phyloP scores from a whole-genome alignment of 2,888 invertebrate genomes.

The Drosophila pegasa region DNA sequence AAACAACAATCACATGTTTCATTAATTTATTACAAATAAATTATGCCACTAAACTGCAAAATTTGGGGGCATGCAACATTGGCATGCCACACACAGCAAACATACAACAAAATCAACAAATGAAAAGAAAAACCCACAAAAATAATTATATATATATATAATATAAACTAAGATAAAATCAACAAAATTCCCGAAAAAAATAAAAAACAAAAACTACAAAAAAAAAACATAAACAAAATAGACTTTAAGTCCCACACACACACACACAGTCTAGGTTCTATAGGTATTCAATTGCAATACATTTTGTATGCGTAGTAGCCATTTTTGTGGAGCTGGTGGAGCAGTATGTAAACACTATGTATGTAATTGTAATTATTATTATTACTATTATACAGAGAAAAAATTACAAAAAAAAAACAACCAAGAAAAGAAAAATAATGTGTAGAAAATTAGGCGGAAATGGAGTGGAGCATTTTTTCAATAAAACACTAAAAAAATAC shows the following conservation, averaged over 20 bases:
- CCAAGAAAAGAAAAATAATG: constrained; percentile 44
- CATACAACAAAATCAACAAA: constrained; percentile 9
- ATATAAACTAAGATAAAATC: constrained; percentile 53
- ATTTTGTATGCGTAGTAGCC: constrained; percentile 76
- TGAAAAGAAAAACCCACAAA: constrained; percentile 37
- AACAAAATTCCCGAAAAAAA: constrained; percentile 50
- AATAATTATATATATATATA: neutral
- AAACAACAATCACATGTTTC: constrained; percentile 59
- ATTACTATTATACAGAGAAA: constrained; percentile 48
- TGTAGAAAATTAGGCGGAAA: constrained; percentile 79
- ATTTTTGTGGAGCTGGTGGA: constrained; percentile 74
- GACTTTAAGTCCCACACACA: constrained; percentile 73
- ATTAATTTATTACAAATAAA: constrained; percentile 78
- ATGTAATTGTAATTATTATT: constrained; percentile 77
- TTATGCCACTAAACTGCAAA: constrained; percentile 61
- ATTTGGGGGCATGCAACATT: constrained; percentile 61
- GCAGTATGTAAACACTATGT: constrained; percentile 70
- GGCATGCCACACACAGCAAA: constrained; percentile 26
- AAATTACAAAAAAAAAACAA: constrained; percentile 41
- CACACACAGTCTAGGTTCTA: constrained; percentile 67
- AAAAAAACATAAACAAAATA: constrained; percentile 58
- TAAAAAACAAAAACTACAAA: neutral
- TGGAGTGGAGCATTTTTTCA: constrained; percentile 80
- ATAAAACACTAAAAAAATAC: constrained; percentile 71
- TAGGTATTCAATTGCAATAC: constrained; percentile 77